Conservation (phyloP, 2,113 vertebrate species). For the Perccottus glenii region DNA sequence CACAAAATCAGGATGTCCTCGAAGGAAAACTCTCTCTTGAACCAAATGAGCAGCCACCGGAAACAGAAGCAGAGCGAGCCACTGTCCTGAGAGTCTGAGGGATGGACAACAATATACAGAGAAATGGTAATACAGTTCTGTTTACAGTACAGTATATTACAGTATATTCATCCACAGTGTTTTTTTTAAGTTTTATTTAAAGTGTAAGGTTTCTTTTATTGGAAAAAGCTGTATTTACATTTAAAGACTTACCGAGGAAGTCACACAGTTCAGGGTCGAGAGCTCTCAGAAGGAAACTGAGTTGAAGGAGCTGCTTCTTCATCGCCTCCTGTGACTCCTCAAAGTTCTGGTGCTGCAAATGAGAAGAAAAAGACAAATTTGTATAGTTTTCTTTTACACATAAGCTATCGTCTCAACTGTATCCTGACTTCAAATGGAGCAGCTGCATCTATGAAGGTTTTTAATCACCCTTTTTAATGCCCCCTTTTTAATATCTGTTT, state of each 20-base stretch:
- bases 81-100: conserved; percentile 82
- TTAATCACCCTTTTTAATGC: too few species aligned
- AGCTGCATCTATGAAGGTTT: too few species aligned
- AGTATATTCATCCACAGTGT: too few species aligned
- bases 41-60: conserved; percentile 94
- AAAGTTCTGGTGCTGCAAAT: conserved; percentile 88
- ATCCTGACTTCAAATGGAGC: too few species aligned
- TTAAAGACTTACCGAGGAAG: conserved; percentile 83
- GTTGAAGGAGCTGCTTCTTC: conserved; percentile 90
- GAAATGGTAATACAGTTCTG: too few species aligned
- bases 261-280: conserved; percentile 89
- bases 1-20: conserved; percentile 88
- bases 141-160: too few species aligned
- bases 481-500: too few species aligned
- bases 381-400: too few species aligned
- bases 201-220: too few species aligned
- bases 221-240: not conserved
- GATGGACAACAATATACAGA: not conserved
- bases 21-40: conserved; percentile 92
- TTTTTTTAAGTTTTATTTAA: too few species aligned
- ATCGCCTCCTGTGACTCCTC: conserved; percentile 94
- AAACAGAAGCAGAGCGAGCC: conserved; percentile 86
- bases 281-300: conserved; percentile 84
- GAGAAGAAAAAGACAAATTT: not conserved
- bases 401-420: too few species aligned